These are phyloP conservation scores for Thalassoma bifasciatum DNA, from an alignment of 2,113 vertebrate species.

Conservation along the genomic window DNA sequence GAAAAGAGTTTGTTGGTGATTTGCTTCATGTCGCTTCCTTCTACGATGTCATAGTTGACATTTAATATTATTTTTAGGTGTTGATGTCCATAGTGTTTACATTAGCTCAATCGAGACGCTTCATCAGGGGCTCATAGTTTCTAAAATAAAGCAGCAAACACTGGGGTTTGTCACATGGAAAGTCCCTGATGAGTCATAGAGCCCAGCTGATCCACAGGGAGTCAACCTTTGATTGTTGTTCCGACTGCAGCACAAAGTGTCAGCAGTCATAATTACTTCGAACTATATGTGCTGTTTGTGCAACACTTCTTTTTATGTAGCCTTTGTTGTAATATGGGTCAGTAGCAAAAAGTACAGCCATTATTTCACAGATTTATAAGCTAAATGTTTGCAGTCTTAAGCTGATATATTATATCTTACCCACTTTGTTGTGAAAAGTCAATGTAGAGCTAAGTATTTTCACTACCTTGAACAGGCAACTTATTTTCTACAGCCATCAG, in stretches of 20 bases:
- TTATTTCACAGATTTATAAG: too few species aligned
- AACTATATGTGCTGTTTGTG: background rate
- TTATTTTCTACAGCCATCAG: too few species aligned
- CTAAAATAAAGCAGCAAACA: background rate
- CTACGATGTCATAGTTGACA: background rate
- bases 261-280: background rate
- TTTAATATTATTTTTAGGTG: background rate
- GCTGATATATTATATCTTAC: too few species aligned
- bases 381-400: too few species aligned
- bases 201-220: slow-evolving; percentile 30
- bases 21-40: background rate
- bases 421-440: too few species aligned
- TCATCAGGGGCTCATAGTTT: background rate
- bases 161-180: too few species aligned
- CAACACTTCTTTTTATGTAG: background rate
- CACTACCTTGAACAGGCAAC: too few species aligned
- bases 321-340: too few species aligned
- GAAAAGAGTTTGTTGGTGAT: background rate
- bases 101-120: background rate
- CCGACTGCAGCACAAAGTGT: slow-evolving; percentile 16
- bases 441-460: too few species aligned
- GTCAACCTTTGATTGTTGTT: background rate
- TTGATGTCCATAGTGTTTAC: background rate
- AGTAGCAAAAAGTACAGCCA: background rate
- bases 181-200: slow-evolving; percentile 59